phyloP scores from a whole-genome alignment of 2,797 vertebrate genomes.

The Amazonetta brasiliensis region DNA sequence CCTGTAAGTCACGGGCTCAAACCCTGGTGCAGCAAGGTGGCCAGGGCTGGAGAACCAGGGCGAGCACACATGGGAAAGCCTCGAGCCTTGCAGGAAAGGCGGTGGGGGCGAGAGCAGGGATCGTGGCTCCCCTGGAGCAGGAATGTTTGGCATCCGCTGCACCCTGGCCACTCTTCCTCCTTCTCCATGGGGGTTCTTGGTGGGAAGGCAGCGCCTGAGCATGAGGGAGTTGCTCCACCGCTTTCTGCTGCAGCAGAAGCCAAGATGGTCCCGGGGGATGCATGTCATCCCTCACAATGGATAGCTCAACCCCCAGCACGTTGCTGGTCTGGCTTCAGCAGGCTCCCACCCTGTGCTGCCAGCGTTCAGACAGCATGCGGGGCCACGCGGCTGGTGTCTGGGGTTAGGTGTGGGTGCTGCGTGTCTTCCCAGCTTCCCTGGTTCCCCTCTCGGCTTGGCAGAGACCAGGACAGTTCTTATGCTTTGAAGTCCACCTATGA shows the following conservation, averaged over 20 bases:
- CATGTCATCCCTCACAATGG: background rate
- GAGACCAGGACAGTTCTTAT: background rate
- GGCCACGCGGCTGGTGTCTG: background rate
- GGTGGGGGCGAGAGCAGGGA: background rate
- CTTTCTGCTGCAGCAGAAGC: conserved; percentile 13
- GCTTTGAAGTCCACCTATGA: background rate
- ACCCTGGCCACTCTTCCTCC: conserved; percentile 50
- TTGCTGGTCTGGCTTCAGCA: conserved; percentile 19
- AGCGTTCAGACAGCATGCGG: background rate
- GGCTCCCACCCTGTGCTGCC: background rate
- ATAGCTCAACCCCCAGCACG: background rate
- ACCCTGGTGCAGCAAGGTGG: background rate
- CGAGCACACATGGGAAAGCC: background rate
- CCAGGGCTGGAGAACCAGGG: background rate
- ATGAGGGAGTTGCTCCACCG: conserved; percentile 43
- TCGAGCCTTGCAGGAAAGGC: conserved; percentile 18
- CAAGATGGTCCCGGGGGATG: background rate
- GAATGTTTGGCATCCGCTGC: conserved; percentile 66
- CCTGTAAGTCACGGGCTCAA: background rate
- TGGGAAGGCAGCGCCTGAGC: conserved; percentile 17
- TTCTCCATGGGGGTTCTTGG: conserved; percentile 47
- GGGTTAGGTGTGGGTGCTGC: background rate
- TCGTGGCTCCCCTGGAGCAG: conserved; percentile 12
- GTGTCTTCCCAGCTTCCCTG: background rate
- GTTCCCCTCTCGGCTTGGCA: background rate